These are phyloP conservation scores for Pleuronectes platessa DNA, from an alignment of 2,113 vertebrate species.

Conservation along the genomic window DNA sequence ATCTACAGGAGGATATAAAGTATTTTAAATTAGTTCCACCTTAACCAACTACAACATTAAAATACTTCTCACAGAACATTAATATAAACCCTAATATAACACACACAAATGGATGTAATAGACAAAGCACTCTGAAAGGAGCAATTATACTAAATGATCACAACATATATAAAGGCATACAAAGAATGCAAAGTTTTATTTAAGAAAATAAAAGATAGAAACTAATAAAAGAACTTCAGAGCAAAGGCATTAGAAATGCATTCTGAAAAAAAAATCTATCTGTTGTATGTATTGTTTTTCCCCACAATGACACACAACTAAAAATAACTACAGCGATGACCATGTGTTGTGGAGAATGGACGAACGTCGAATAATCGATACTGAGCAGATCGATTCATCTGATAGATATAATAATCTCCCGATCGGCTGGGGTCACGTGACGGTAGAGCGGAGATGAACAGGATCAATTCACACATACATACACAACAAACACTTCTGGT, in stretches of 20 bases:
- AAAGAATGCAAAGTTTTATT: no score
- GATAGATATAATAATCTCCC: not conserved
- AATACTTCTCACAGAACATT: no score
- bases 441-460: slow-evolving; percentile 40
- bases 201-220: not conserved
- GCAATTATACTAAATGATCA: no score
- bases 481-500: not conserved
- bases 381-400: not conserved
- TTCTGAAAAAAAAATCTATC: not conserved
- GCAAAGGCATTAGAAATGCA: not conserved
- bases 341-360: not conserved
- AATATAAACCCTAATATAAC: not conserved
- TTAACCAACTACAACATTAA: no score
- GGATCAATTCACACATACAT: rapidly evolving
- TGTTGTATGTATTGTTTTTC: no score
- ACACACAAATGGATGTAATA: no score
- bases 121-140: no score
- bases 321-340: not conserved
- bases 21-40: no score
- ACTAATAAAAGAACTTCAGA: not conserved
- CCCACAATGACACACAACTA: not conserved
- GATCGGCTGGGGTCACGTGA: slow-evolving; percentile 66
- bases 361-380: slow-evolving; percentile 15
- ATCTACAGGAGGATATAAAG: no score
- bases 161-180: no score